These are phyloP conservation scores for Pygoscelis adeliae DNA, from an alignment of 2,113 vertebrate genomes.

Conservation along the genomic window DNA sequence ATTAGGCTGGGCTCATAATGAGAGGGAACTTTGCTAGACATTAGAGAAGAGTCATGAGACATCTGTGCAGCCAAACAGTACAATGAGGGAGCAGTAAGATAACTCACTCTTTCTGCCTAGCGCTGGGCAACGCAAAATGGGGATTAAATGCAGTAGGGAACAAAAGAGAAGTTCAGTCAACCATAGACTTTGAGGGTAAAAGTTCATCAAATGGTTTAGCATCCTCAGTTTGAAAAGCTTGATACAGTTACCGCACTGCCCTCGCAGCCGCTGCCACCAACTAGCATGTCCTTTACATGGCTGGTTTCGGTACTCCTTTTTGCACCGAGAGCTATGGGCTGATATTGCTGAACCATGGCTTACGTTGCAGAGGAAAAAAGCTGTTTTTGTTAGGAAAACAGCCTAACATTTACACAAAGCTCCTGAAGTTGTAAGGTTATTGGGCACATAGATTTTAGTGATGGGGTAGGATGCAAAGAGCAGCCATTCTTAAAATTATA, in stretches of 20 bases:
- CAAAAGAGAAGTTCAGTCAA: background rate
- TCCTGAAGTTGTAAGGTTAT: background rate
- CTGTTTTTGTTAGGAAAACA: background rate
- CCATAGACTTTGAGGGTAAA: background rate
- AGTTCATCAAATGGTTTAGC: background rate
- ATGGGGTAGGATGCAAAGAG: background rate
- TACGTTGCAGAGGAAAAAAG: background rate
- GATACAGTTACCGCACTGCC: background rate
- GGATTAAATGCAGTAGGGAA: background rate
- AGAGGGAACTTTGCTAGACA: background rate
- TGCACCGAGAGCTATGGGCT: rapidly evolving
- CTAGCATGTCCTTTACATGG: background rate
- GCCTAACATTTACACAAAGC: background rate
- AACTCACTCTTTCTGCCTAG: background rate
- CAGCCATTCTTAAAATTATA: background rate
- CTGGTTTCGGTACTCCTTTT: background rate
- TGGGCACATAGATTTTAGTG: background rate
- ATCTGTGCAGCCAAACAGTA: background rate
- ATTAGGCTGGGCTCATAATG: background rate
- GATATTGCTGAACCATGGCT: background rate
- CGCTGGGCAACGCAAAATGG: background rate
- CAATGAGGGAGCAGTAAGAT: background rate
- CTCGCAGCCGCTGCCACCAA: background rate
- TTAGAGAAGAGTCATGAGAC: background rate
- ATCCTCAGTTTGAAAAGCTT: background rate